These are phyloP conservation scores for Gila robusta DNA, from an alignment of 2,797 vertebrate species.

Conservation along the genomic window DNA sequence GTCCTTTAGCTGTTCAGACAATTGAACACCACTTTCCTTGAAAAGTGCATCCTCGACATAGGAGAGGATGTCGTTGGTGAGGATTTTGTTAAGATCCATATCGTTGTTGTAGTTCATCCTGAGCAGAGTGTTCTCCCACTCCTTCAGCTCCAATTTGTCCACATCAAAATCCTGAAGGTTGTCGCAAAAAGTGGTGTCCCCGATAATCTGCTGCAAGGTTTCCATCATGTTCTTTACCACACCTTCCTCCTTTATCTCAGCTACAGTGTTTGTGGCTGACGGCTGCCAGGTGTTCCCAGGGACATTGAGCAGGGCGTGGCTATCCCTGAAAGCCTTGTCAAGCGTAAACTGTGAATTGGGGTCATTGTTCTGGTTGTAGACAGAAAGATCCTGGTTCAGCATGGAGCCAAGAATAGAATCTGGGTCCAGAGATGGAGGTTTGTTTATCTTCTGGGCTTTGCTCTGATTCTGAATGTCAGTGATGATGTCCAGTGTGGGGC, in stretches of 20 bases:
- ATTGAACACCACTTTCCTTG: slow-evolving; percentile 61
- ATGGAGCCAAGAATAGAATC: slow-evolving; percentile 76
- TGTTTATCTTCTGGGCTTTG: slow-evolving; percentile 70
- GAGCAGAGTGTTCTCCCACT: slow-evolving; percentile 79
- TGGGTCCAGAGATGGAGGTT: slow-evolving; percentile 40
- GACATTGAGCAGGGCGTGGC: slow-evolving; percentile 73
- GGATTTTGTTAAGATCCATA: slow-evolving; percentile 66
- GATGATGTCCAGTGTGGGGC: slow-evolving; percentile 58
- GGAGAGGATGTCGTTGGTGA: slow-evolving; percentile 70
- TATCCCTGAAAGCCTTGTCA: slow-evolving; percentile 72
- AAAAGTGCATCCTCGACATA: slow-evolving; percentile 76
- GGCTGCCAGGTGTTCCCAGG: slow-evolving; percentile 72
- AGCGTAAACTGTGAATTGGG: slow-evolving; percentile 58
- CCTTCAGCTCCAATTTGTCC: slow-evolving; percentile 69
- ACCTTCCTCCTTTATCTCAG: slow-evolving; percentile 65
- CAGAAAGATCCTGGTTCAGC: slow-evolving; percentile 67
- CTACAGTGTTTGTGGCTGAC: not conserved
- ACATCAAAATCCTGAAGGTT: slow-evolving; percentile 67
- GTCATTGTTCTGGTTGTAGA: slow-evolving; percentile 55
- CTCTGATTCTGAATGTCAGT: slow-evolving; percentile 48
- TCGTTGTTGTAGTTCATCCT: slow-evolving; percentile 66
- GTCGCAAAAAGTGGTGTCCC: slow-evolving; percentile 61
- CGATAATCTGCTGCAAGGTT: slow-evolving; percentile 77
- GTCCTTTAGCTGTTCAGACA: slow-evolving; percentile 54
- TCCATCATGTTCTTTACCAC: slow-evolving; percentile 74